Evolutionary conservation across 1,140 invertebrate species (phyloP), one percentile per base, ranked within the genome.

Genomic region (Saccostrea glomerata): DNA sequence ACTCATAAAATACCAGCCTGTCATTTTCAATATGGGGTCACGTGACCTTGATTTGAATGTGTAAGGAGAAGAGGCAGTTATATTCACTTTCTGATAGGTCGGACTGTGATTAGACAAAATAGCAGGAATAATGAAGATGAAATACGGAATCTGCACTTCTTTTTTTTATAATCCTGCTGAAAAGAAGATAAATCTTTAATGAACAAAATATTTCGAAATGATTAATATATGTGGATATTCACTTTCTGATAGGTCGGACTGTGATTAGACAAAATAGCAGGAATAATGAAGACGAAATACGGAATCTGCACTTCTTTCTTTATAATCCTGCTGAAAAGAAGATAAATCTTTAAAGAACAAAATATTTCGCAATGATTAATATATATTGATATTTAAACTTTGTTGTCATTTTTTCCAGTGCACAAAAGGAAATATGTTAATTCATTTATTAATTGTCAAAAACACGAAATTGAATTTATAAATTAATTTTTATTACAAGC

Each of bases 21-120:
- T 77, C 70, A 77, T 77, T 77, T 77, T 77, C 70, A 77, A 77
- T 77, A 77, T 77, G 70, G 70, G 70, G 70, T 77, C 70, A 77
- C 70, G 70, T 77, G 70, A 77, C 70, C 70, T 77, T 36, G 70
- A 77, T 77, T 77, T 77, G 70, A 77, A 77, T 77, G 70, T 77
- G 70, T 77, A 77, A 30, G 30, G 25, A 25, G 23, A 77, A 77
- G 70, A 25, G 25, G 70, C 70, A 36, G 70, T 17, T 77, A 30
- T 77, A 77, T 36, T 77, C 30, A 25, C 23, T 30, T 30, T 77
- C 70, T 77, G 70, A 77, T 77, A 77, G 70, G 70, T 77, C 70
- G 12, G 25, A 12, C 70, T 13, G 25, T 77, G 70, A 77, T 77
- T 77, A 77, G 58, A 25, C 30, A 12, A 77, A 77, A 30, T 77